These are phyloP conservation scores for Aptenodytes forsteri DNA, from an alignment of 2,113 vertebrate species.

Conservation along the genomic window DNA sequence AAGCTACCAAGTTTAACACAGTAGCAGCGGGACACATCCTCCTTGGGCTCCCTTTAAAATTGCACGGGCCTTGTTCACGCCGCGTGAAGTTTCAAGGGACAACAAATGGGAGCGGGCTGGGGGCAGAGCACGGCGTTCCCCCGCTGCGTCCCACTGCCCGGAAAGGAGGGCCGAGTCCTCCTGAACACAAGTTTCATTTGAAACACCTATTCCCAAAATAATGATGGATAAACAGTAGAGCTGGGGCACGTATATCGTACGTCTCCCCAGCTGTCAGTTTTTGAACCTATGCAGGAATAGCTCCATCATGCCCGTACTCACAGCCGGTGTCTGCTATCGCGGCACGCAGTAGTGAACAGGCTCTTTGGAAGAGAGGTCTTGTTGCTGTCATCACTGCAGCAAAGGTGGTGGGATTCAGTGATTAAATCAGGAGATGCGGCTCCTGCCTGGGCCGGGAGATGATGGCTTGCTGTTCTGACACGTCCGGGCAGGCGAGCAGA, in stretches of 20 bases:
- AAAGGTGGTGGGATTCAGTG: not conserved
- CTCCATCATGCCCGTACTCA: fast-evolving
- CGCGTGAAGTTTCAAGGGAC: not conserved
- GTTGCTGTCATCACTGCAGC: not conserved
- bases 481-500: fast-evolving
- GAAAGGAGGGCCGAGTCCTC: not conserved
- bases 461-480: not conserved
- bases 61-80: not conserved
- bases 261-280: fast-evolving
- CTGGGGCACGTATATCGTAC: fast-evolving
- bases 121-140: fast-evolving
- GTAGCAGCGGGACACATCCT: not conserved
- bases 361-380: not conserved
- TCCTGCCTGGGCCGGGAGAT: not conserved
- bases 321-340: fast-evolving
- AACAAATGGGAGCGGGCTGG: not conserved
- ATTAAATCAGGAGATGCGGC: not conserved
- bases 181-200: not conserved
- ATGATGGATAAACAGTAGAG: not conserved
- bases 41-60: not conserved
- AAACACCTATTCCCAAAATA: not conserved
- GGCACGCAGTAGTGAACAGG: fast-evolving
- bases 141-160: not conserved
- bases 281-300: fast-evolving
- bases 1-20: not conserved